Conservation (phyloP, 2,888 invertebrate species). For the Drosophila subquinaria region DNA sequence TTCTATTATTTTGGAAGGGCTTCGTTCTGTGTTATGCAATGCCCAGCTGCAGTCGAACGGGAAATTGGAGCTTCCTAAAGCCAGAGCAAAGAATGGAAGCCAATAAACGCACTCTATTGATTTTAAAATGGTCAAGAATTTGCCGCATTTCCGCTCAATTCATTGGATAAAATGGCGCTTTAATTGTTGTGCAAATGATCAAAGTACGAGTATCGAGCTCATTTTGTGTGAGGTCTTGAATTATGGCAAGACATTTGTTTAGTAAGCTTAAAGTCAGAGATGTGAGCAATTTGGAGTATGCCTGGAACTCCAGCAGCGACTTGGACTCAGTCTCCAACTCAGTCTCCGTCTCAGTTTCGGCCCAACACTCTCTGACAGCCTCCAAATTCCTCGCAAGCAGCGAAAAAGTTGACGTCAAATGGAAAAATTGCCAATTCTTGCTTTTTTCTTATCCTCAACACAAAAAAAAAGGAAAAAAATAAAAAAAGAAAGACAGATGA, state of each 20-base stretch:
- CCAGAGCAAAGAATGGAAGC: slow-evolving; percentile 16
- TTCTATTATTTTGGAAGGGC: background rate
- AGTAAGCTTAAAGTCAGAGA: slow-evolving; percentile 61
- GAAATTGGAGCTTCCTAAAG: background rate
- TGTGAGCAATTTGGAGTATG: slow-evolving; percentile 25
- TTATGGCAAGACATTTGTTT: slow-evolving; percentile 70
- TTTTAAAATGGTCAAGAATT: slow-evolving; percentile 63
- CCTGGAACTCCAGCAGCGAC: background rate
- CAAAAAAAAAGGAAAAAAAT: slow-evolving; percentile 16
- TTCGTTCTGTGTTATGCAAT: slow-evolving; percentile 48
- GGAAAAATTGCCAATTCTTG: slow-evolving; percentile 76
- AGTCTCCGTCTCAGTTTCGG: slow-evolving; percentile 13
- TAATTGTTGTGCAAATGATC: slow-evolving; percentile 77
- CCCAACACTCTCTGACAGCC: slow-evolving; percentile 8
- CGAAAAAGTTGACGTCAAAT: slow-evolving; percentile 63
- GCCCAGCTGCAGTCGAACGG: slow-evolving; percentile 42
- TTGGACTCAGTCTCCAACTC: slow-evolving; percentile 7
- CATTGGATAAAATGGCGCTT: slow-evolving; percentile 33
- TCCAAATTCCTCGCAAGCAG: slow-evolving; percentile 16
- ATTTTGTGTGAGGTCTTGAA: slow-evolving; percentile 25
- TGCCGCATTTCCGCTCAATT: slow-evolving; percentile 51
- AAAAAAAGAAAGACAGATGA: background rate
- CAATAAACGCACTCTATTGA: slow-evolving; percentile 73
- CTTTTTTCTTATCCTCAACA: slow-evolving; percentile 43
- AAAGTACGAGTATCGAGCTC: slow-evolving; percentile 68